A percentile compares a stretch with the other conserved stretches of the same genome.
phyloP scores from a whole-genome alignment of 2,797 vertebrate genomes.

The Micropoecilia bifurca region DNA sequence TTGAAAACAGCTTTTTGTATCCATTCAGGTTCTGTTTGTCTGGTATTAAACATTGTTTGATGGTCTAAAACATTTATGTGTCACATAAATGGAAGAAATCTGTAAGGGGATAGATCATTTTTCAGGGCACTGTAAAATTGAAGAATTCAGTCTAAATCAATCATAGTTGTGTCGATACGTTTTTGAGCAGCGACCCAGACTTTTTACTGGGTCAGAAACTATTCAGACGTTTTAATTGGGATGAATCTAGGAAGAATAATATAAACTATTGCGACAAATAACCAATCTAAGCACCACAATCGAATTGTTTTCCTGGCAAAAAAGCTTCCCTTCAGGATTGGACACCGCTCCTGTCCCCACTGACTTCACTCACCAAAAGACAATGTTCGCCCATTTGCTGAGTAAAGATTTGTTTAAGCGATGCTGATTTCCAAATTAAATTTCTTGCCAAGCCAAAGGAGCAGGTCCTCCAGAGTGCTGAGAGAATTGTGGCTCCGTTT shows the following conservation, averaged over 20 bases:
- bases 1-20: not conserved
- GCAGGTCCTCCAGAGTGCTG: slow-evolving; percentile 62
- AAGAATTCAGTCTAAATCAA: slow-evolving; percentile 79
- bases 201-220: slow-evolving; percentile 71
- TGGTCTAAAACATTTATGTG: not conserved
- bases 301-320: slow-evolving; percentile 78
- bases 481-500: slow-evolving; percentile 57
- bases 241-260: slow-evolving; percentile 79
- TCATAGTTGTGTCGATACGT: slow-evolving; percentile 74
- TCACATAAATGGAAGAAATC: not conserved
- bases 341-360: slow-evolving; percentile 63
- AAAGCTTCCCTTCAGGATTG: slow-evolving; percentile 69
- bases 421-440: slow-evolving; percentile 73
- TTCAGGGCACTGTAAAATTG: slow-evolving; percentile 43
- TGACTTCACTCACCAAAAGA: slow-evolving; percentile 76
- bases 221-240: slow-evolving; percentile 87
- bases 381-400: slow-evolving; percentile 69
- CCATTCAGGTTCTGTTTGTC: not conserved
- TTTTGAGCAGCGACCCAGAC: slow-evolving; percentile 74
- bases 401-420: slow-evolving; percentile 66
- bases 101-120: not conserved
- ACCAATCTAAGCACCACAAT: slow-evolving; percentile 79
- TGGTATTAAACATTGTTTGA: not conserved
- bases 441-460: slow-evolving; percentile 63
- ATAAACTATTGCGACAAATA: slow-evolving; percentile 81